These are phyloP conservation scores for Cnemophilus loriae DNA, from an alignment of 2,113 vertebrate genomes.

Conservation along the genomic window DNA sequence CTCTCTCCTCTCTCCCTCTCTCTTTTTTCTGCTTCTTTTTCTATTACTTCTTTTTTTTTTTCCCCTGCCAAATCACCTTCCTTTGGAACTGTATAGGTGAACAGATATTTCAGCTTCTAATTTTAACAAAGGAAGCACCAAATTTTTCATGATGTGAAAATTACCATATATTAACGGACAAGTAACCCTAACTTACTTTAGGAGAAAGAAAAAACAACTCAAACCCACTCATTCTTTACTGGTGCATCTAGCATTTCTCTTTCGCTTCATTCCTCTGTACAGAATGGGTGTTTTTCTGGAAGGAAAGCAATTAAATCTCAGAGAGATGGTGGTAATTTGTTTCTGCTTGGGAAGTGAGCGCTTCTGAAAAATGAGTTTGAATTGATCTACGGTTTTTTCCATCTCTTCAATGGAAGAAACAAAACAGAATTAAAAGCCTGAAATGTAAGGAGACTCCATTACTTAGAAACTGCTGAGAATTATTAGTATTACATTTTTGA, in stretches of 20 bases:
- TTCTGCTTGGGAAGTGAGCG: constrained; percentile 21
- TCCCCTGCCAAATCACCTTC: background rate
- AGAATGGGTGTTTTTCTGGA: background rate
- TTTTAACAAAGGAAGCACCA: background rate
- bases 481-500: background rate
- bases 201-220: background rate
- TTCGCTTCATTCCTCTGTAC: background rate
- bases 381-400: constrained; percentile 34
- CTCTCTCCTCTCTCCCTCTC: background rate
- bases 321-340: constrained; percentile 28
- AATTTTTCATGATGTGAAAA: background rate
- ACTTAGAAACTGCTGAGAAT: constrained; percentile 26
- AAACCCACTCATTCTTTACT: background rate
- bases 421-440: constrained; percentile 28
- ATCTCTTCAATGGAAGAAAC: constrained; percentile 10
- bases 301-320: constrained; percentile 12
- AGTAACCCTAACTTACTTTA: background rate
- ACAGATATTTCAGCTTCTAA: background rate
- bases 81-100: background rate
- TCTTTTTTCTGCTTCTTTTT: background rate
- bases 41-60: too few species aligned
- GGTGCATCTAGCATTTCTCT: background rate
- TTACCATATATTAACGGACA: background rate
- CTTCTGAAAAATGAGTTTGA: constrained; percentile 37
- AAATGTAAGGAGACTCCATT: background rate